phyloP scores from a whole-genome alignment of 2,888 invertebrate genomes.

The Cephonodes hylas region DNA sequence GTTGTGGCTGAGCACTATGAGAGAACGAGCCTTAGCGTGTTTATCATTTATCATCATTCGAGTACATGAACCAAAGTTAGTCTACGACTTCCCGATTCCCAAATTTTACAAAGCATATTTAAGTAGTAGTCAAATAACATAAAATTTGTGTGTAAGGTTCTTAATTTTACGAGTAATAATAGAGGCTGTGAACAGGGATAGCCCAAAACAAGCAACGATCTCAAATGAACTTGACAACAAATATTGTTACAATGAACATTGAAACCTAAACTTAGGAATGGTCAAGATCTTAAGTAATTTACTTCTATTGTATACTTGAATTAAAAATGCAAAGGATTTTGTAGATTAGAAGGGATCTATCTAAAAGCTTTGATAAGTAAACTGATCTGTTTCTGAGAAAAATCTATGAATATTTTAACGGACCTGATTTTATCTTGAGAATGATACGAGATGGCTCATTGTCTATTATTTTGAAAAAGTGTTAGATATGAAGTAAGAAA shows the following conservation, averaged over 20 bases:
- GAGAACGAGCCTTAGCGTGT: too few relatives aligned
- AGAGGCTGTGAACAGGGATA: background rate
- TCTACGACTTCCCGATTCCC: too few relatives aligned
- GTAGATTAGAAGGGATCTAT: background rate
- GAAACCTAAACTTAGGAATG: background rate
- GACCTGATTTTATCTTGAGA: background rate
- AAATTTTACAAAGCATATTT: background rate
- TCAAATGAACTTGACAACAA: background rate
- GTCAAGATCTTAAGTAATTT: background rate
- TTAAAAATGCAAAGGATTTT: background rate
- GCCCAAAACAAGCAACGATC: background rate
- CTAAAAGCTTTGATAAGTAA: background rate
- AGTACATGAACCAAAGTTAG: too few relatives aligned
- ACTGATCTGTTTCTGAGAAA: background rate
- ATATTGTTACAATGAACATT: background rate
- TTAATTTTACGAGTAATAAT: background rate
- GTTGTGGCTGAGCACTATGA: too few relatives aligned
- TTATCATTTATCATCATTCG: too few relatives aligned
- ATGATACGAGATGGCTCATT: background rate
- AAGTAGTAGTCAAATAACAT: background rate
- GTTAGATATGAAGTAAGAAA: too few relatives aligned
- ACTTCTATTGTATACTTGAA: background rate
- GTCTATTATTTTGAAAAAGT: background rate
- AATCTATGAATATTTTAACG: background rate
- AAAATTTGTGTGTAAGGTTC: background rate